Evolutionary conservation across 1,140 invertebrate species (phyloP), one percentile per base, ranked within the genome.

Genomic region (Zaprionus vittiger): DNA sequence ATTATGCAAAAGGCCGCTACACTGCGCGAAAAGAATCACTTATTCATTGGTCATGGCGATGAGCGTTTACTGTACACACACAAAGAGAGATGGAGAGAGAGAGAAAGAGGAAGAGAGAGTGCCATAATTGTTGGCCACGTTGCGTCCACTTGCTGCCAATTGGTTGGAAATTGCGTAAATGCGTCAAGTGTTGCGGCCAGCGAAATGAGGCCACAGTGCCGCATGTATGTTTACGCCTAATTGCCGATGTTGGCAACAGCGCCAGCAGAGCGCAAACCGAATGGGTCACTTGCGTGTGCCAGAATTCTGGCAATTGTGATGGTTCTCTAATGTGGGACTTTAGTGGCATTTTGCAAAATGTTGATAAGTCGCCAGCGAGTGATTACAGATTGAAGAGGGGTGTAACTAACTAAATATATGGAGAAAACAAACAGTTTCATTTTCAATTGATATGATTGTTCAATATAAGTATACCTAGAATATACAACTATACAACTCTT

Each of bases 101-200:
- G 41, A 44, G n/a, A 7, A n/a, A 17, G 41, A 44, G 41, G 14
- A 44, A 34, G 15, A 17, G 2, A 3, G 38, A 17, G 15, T 6
- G 41, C 41, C 0, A 47, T 47, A 47, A 47, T 52, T 83, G 66
- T 66, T 65, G 41, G 44, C 9, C 67, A 71, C 68, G 71, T 65
- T 74, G 64, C 61, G 38, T 61, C 47, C 63, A 79, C 74, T 84
- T 84, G 55, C 80, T 85, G 82, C 66, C 82, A 84, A 85, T 84
- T 78, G 82, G 78, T 68, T 74, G 78, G 63, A 85, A 79, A 69
- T 79, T 85, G 75, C 79, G 71, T 79, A 79, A 67, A 67, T 22
- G 22, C 55, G 55, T 31, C 38, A 67, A 59, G 72, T 71, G 54
- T 20, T 49, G 31, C 41, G 47, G 49, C 38, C 59, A 34, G 31